A percentile compares a stretch with the other conserved stretches of the same genome.
Conservation (phyloP, 2,113 vertebrate species). For the Glaucomys volans region DNA sequence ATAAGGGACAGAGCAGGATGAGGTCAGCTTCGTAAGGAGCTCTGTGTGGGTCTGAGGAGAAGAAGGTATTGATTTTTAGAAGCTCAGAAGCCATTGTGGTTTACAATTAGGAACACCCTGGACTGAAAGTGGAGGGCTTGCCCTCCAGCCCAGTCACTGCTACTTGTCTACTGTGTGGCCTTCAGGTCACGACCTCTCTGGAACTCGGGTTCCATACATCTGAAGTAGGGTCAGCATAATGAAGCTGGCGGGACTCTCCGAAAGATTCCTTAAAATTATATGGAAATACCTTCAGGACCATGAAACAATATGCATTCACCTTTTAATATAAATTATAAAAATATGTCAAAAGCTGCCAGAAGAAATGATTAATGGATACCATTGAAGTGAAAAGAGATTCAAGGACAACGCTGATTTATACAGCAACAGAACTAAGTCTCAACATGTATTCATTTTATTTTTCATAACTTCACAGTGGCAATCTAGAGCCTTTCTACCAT, state of each 20-base stretch:
- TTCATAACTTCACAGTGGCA: not conserved
- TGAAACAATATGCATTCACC: not conserved
- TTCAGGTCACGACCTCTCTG: not conserved
- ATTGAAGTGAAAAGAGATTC: not conserved
- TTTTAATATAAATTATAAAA: conserved; percentile 2
- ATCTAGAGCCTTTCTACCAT: not conserved
- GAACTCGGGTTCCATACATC: not conserved
- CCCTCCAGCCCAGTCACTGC: not conserved
- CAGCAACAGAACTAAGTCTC: not conserved
- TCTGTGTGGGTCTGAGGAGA: not conserved
- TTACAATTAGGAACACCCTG: not conserved
- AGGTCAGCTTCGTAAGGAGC: not conserved
- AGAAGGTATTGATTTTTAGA: conserved; percentile 32
- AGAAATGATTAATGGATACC: not conserved
- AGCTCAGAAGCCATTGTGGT: not conserved
- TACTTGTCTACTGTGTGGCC: not conserved
- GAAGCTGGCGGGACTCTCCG: not conserved
- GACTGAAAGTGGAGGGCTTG: not conserved
- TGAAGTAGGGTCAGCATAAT: not conserved
- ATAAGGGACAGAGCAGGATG: not conserved
- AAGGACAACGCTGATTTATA: not conserved
- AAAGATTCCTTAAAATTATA: not conserved
- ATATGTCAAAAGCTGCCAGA: not conserved
- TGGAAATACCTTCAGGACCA: not conserved
- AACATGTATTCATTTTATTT: conserved; percentile 12